phyloP scores from a whole-genome alignment of 2,113 vertebrate species.

The Ophthalmolycus amberensis region DNA sequence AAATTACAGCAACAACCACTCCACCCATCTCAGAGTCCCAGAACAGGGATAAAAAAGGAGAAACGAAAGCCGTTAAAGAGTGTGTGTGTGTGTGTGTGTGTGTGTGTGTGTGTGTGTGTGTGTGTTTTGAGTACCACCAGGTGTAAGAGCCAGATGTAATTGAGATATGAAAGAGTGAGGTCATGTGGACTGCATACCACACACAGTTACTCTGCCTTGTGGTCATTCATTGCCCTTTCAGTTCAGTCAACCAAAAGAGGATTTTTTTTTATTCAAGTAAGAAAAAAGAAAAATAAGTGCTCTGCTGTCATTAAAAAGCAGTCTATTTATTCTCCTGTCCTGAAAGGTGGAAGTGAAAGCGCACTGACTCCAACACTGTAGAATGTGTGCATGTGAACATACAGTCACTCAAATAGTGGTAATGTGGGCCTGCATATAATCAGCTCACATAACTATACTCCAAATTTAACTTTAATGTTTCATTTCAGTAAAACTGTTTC shows the following conservation, averaged over 20 bases:
- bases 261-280: constrained; percentile 64
- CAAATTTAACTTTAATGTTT: background rate
- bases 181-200: constrained; percentile 9
- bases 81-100: background rate
- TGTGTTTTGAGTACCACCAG: background rate
- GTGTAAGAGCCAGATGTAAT: constrained; percentile 21
- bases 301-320: constrained; percentile 21
- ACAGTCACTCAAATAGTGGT: background rate
- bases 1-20: constrained; percentile 20
- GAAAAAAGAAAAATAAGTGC: constrained; percentile 12
- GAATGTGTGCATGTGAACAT: background rate
- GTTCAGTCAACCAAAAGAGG: constrained; percentile 68
- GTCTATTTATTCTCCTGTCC: background rate
- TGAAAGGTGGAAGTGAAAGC: constrained; percentile 11
- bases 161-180: constrained; percentile 9
- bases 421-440: background rate
- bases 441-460: background rate
- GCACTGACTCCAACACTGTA: constrained; percentile 15
- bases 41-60: constrained; percentile 15
- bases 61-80: constrained; percentile 35
- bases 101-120: background rate
- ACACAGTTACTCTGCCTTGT: constrained; percentile 32
- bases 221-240: constrained; percentile 54
- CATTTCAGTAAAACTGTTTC: too few relatives aligned
- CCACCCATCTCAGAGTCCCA: constrained; percentile 29